Evolutionary conservation across 2,888 invertebrate species (phyloP).

Genomic region (Drosophila paracracens): DNA sequence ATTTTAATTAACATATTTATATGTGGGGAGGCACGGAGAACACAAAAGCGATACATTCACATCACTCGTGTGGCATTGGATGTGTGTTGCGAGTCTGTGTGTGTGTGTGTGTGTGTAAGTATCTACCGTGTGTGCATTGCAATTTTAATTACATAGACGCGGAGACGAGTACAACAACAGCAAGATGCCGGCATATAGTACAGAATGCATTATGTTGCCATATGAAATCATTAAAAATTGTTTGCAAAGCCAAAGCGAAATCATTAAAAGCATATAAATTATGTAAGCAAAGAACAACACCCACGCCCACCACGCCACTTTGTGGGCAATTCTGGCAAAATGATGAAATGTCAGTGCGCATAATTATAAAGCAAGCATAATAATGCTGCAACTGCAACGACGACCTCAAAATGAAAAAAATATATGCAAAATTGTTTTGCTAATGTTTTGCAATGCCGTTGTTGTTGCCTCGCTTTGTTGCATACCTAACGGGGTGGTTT

Average conservation of each 20-base stretch:
- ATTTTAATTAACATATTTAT: slow-evolving; percentile 83
- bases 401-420: slow-evolving; percentile 5
- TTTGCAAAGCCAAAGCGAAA: slow-evolving; percentile 63
- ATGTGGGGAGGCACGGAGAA: slow-evolving; percentile 46
- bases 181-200: slow-evolving; percentile 13
- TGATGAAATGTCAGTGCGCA: slow-evolving; percentile 47
- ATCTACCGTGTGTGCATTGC: slow-evolving; percentile 57
- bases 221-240: slow-evolving; percentile 74
- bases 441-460: slow-evolving; percentile 62
- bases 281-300: slow-evolving; percentile 47
- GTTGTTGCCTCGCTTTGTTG: slow-evolving; percentile 26
- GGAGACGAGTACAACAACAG: slow-evolving; percentile 26
- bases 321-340: slow-evolving; percentile 3
- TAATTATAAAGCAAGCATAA: slow-evolving; percentile 57
- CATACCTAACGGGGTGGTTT: slow-evolving; percentile 40
- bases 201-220: slow-evolving; percentile 60
- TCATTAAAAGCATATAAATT: slow-evolving; percentile 79
- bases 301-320: slow-evolving; percentile 14
- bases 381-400: slow-evolving; percentile 54
- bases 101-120: slow-evolving; percentile 14
- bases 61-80: slow-evolving; percentile 15
- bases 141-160: slow-evolving; percentile 76
- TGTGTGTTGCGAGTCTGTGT: slow-evolving; percentile 15
- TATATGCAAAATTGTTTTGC: slow-evolving; percentile 61
- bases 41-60: slow-evolving; percentile 59